phyloP scores from a whole-genome alignment of 2,113 vertebrate genomes.

The Carollia perspicillata region DNA sequence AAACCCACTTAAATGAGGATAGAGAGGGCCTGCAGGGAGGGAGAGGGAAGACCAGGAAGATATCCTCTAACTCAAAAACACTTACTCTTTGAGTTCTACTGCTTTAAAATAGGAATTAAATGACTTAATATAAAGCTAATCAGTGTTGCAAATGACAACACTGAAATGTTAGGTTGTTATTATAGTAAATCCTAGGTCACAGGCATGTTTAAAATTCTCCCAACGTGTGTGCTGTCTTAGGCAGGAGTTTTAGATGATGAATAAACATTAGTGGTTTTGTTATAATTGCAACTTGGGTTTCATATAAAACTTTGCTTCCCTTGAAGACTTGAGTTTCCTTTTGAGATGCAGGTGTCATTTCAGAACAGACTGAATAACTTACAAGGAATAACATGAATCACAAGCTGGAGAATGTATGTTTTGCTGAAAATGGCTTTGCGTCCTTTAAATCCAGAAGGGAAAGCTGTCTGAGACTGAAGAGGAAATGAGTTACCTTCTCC shows the following conservation, averaged over 20 bases:
- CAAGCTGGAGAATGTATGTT: neutral
- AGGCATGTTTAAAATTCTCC: neutral
- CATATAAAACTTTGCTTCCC: conserved; percentile 6
- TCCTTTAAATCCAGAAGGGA: neutral
- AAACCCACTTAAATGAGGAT: neutral
- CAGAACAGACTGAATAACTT: neutral
- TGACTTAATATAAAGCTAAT: neutral
- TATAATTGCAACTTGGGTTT: neutral
- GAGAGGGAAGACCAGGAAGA: neutral
- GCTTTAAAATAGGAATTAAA: neutral
- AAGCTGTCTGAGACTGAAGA: neutral
- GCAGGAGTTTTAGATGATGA: neutral
- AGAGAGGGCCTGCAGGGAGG: neutral
- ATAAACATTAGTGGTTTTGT: neutral
- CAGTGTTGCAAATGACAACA: neutral
- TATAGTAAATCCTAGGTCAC: neutral
- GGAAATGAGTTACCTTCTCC: neutral
- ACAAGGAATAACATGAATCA: neutral
- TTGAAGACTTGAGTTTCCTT: neutral
- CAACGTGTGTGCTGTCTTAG: neutral
- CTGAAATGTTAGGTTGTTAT: neutral
- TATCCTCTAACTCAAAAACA: neutral
- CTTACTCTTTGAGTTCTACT: neutral
- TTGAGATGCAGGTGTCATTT: neutral
- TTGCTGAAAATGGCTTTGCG: neutral